These are phyloP conservation scores for Garra rufa DNA, from an alignment of 2,113 vertebrate genomes.

Conservation along the genomic window DNA sequence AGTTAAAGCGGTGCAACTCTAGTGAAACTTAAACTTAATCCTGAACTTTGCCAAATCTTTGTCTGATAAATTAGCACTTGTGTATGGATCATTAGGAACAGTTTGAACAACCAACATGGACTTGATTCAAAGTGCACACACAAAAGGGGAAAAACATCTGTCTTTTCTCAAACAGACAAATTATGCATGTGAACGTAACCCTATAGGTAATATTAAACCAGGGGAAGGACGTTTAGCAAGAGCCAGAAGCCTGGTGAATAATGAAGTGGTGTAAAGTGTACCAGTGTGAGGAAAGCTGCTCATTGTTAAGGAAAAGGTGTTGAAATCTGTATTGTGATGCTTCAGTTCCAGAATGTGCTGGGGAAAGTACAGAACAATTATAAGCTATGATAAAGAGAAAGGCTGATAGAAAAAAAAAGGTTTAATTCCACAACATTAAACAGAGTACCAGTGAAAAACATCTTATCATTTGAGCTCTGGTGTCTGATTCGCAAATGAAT, in stretches of 20 bases:
- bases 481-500: neutral
- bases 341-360: slow-evolving; percentile 11
- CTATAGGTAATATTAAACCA: slow-evolving; percentile 54
- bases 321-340: slow-evolving; percentile 42
- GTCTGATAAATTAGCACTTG: neutral
- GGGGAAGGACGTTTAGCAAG: slow-evolving; percentile 42
- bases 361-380: slow-evolving; percentile 17
- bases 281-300: slow-evolving; percentile 51
- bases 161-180: slow-evolving; percentile 48
- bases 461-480: slow-evolving; percentile 15
- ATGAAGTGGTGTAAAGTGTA: slow-evolving; percentile 48
- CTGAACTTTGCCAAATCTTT: slow-evolving; percentile 29
- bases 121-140: slow-evolving; percentile 5
- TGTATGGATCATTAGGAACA: slow-evolving; percentile 24
- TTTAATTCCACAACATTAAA: neutral
- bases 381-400: slow-evolving; percentile 20
- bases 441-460: neutral
- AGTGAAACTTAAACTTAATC: slow-evolving; percentile 1
- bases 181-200: slow-evolving; percentile 51
- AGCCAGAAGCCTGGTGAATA: slow-evolving; percentile 50
- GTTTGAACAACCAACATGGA: slow-evolving; percentile 24
- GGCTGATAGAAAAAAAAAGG: neutral
- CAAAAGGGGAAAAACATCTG: slow-evolving; percentile 32
- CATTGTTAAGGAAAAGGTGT: slow-evolving; percentile 46
- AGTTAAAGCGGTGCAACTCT: neutral